Evolutionary conservation across 2,797 vertebrate genomes (phyloP).

Genomic region (Leucoraja ocellata): DNA sequence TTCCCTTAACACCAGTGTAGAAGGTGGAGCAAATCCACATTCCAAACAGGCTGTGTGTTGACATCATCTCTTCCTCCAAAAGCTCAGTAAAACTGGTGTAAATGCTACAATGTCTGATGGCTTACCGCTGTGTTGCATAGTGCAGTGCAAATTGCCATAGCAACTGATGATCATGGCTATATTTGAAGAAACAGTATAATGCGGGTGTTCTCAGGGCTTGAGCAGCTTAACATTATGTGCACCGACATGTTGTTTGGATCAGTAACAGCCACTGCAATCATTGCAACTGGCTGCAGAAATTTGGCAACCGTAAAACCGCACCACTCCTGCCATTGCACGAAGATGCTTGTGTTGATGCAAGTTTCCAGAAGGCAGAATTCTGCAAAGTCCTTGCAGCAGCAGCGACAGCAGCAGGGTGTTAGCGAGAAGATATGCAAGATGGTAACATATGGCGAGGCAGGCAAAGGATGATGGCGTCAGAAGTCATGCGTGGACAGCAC

Average conservation of each 20-base stretch:
- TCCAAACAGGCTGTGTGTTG: not conserved
- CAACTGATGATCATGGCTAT: conserved; percentile 27
- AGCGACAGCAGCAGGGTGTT: not conserved
- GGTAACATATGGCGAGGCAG: no score
- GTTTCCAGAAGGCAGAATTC: not conserved
- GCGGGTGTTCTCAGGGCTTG: not conserved
- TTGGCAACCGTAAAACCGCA: not conserved
- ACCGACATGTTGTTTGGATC: no score
- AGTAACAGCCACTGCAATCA: not conserved
- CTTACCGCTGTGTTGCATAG: conserved; percentile 3
- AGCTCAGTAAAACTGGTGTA: not conserved
- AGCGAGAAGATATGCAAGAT: no score
- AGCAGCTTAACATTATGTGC: not conserved
- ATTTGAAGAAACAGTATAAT: not conserved
- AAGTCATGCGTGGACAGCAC: no score
- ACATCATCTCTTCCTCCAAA: not conserved
- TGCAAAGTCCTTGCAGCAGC: not conserved
- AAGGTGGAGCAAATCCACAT: not conserved
- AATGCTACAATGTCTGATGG: conserved; percentile 10
- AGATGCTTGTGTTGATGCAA: not conserved
- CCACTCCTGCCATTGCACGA: not conserved
- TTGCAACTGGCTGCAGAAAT: not conserved
- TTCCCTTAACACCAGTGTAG: not conserved
- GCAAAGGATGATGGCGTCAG: no score
- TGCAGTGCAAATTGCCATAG: conserved; percentile 18